phyloP scores from a whole-genome alignment of 92 coral and sea anemone species.

The Parazoanthus atlanticus region DNA sequence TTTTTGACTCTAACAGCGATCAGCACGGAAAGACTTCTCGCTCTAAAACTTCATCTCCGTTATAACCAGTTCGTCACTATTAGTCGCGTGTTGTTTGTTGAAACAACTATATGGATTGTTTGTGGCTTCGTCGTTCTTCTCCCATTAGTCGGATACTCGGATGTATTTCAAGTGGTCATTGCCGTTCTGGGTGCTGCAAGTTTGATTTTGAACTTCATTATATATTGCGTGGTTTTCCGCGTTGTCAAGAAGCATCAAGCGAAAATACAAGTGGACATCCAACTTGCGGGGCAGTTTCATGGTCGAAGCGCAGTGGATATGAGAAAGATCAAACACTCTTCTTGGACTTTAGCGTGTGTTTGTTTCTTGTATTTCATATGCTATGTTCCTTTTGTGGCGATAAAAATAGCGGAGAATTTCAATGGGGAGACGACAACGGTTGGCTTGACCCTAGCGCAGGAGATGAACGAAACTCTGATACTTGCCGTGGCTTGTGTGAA shows the following conservation, averaged over 20 bases:
- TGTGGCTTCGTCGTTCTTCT: conserved; percentile 22
- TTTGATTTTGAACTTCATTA: conserved; percentile 24
- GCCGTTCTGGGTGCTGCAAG: conserved; percentile 23
- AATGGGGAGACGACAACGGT: not conserved
- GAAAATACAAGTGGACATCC: conserved; percentile 11
- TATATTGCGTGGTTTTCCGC: conserved; percentile 24
- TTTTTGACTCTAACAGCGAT: conserved; percentile 36
- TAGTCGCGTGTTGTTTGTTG: conserved; percentile 6
- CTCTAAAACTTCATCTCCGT: conserved; percentile 35
- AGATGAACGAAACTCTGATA: conserved; percentile 34
- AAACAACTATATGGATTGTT: conserved; percentile 12
- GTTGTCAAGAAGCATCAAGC: conserved; percentile 33
- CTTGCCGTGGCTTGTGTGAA: conserved; percentile 27
- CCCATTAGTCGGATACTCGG: conserved; percentile 5
- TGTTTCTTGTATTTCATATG: conserved; percentile 34
- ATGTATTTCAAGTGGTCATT: conserved; percentile 12
- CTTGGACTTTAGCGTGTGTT: conserved; percentile 29
- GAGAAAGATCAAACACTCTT: conserved; percentile 21
- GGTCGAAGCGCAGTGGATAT: conserved; percentile 21
- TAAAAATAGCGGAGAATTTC: conserved; percentile 24
- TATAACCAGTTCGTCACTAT: conserved; percentile 9
- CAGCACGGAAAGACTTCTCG: conserved; percentile 31
- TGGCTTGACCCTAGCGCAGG: conserved; percentile 17
- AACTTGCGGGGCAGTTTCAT: conserved; percentile 26
- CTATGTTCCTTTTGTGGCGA: conserved; percentile 36